Conservation (phyloP, 2,797 vertebrate genomes). For the Benthosema pterotum region DNA sequence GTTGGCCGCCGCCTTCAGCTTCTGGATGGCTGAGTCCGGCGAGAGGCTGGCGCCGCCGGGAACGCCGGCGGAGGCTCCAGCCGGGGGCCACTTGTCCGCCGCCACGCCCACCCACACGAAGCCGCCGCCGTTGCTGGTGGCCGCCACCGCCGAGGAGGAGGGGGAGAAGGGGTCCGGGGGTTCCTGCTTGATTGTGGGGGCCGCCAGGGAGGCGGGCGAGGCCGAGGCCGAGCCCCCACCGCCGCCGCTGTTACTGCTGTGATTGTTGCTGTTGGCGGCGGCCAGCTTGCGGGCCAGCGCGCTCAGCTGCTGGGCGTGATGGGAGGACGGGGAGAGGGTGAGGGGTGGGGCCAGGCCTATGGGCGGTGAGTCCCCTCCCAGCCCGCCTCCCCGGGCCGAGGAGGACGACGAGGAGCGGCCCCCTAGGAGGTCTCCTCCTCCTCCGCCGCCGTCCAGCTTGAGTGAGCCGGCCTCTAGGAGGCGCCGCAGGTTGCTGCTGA, state of each 20-base stretch:
- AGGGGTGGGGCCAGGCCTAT: conserved; percentile 82
- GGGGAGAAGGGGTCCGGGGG: conserved; percentile 90
- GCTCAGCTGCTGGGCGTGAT: conserved; percentile 96
- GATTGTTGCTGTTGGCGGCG: conserved; percentile 72
- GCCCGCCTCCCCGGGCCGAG: conserved; percentile 72
- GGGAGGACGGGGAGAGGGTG: conserved; percentile 91
- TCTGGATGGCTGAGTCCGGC: conserved; percentile 97
- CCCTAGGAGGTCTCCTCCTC: conserved; percentile 76
- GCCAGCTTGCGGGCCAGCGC: conserved; percentile 96
- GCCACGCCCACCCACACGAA: conserved; percentile 93
- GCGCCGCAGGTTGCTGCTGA: conserved; percentile 95
- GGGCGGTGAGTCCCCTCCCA: conserved; percentile 82
- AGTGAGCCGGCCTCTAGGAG: conserved; percentile 95
- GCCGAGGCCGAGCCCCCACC: conserved; percentile 72
- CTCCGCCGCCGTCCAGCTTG: conserved; percentile 87
- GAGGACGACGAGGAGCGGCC: conserved; percentile 43
- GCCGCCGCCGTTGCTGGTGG: conserved; percentile 82
- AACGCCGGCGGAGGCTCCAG: conserved; percentile 83
- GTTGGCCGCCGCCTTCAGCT: conserved; percentile 97
- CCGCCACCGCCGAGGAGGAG: too few relatives aligned
- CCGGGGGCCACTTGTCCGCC: conserved; percentile 95
- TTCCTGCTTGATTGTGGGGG: conserved; percentile 88
- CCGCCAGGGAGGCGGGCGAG: conserved; percentile 78
- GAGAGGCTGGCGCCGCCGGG: conserved; percentile 89
- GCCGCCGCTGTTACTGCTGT: too few relatives aligned